phyloP scores from a whole-genome alignment of 2,113 vertebrate genomes.

The Colossoma macropomum region DNA sequence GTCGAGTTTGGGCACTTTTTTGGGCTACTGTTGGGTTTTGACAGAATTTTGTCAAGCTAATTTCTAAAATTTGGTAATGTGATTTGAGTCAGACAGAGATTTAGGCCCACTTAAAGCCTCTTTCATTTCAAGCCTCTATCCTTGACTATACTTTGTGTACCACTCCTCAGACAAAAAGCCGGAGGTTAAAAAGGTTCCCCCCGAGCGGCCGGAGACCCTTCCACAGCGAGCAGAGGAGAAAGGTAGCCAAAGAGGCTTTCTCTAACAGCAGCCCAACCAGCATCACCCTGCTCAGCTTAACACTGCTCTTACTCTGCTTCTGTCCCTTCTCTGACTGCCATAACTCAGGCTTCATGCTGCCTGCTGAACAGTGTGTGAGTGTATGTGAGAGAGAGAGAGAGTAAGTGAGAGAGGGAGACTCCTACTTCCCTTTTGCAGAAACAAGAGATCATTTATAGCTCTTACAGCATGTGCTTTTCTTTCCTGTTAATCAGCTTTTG shows the following conservation, averaged over 20 bases:
- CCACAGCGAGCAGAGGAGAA: conserved; percentile 89
- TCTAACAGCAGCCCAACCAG: neutral
- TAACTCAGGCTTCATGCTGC: neutral
- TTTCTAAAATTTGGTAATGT: neutral
- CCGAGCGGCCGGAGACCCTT: conserved; percentile 92
- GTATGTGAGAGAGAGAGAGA: conserved; percentile 41
- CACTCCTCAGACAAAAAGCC: conserved; percentile 86
- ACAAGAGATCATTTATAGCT: neutral
- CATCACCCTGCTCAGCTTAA: neutral
- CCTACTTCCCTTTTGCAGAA: neutral
- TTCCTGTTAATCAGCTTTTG: neutral
- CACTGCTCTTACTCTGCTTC: neutral
- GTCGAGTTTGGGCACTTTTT: neutral
- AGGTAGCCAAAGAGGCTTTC: conserved; percentile 76
- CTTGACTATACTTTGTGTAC: conserved; percentile 40
- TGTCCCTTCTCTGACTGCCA: neutral
- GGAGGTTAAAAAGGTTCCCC: conserved; percentile 91
- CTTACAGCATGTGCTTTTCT: neutral
- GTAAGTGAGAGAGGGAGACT: conserved; percentile 15
- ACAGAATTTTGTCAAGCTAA: neutral
- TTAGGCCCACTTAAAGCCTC: neutral
- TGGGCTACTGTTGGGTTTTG: neutral
- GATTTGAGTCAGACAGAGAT: neutral
- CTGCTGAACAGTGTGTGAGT: conserved; percentile 11
- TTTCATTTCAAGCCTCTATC: neutral